Evolutionary conservation across 2,797 vertebrate genomes (phyloP), one percentile per base, ranked within the genome.

Genomic region (Intellagama lesueurii): DNA sequence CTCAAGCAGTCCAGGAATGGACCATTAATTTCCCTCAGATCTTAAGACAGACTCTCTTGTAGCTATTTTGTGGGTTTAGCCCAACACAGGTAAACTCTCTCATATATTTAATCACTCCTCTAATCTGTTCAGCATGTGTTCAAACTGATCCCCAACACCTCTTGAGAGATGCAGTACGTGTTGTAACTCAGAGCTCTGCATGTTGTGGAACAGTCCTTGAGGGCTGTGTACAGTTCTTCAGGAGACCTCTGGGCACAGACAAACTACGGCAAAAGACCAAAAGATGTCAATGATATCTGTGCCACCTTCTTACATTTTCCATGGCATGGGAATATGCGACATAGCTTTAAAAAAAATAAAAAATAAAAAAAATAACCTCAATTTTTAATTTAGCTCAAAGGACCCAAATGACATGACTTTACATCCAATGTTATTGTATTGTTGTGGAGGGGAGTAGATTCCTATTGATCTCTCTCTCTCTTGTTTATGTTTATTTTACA

Each of bases 391-490:
- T 90, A 90, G 76, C 91, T 85, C 81, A 0, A 0, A 88, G 87
- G 93, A 44, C 95, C 95, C 94, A 95, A 94, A 91, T 90, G 94
- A 91, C 90, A 94, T 94, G 92, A 94, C 85, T 95, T 92, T 88
- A 90, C 94, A 95, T 88, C 24, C 90, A 73, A 35, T 80, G 16
- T 93, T 19, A 68, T 35, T 56, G 80, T 86, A 93, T 87, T 88
- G 80, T 87, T 66, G 89, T 80, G 83, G 0, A 35, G 17, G 92
- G 82, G 89, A 88, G 52, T 0, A 0, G 1, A 49, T 90, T 90
- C 87, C 14, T 14, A 9, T 14, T 56, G 52, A 11, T 9, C 9
- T 35, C 26, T 19, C 26, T 0, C 75, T 76, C 68, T 1, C 0
- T 85, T 35, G 8, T 83, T 88, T 9, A 6, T 70, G 32, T 30